These are phyloP conservation scores for Platypus cylindrus DNA, from an alignment of 2,888 invertebrate genomes.

Conservation along the genomic window DNA sequence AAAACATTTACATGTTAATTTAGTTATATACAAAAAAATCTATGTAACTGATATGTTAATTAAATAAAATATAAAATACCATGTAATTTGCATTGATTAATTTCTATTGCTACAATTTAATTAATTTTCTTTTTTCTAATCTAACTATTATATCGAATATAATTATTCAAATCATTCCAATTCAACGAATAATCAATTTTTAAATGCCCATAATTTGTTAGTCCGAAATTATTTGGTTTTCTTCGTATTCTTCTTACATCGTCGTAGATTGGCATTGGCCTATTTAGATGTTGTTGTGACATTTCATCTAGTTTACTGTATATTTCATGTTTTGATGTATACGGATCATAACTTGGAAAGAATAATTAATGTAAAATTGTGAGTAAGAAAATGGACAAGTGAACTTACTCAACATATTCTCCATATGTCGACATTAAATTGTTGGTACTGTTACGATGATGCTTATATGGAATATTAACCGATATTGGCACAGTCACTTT, in stretches of 20 bases:
- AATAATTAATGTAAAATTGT: too few species aligned
- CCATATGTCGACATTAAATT: slow-evolving; percentile 26
- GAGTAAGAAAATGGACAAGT: not conserved
- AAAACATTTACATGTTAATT: too few species aligned
- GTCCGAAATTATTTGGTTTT: slow-evolving; percentile 51
- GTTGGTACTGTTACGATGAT: slow-evolving; percentile 21
- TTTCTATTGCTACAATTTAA: not conserved
- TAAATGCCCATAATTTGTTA: slow-evolving; percentile 65
- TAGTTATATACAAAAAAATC: too few species aligned
- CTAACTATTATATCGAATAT: slow-evolving; percentile 37
- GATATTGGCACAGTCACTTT: slow-evolving; percentile 18
- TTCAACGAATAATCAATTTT: slow-evolving; percentile 74
- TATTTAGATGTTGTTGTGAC: slow-evolving; percentile 16
- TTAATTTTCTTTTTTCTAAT: not conserved
- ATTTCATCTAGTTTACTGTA: slow-evolving; percentile 25
- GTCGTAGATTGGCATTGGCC: slow-evolving; percentile 30
- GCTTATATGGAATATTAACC: slow-evolving; percentile 8
- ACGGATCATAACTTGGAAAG: slow-evolving; percentile 21
- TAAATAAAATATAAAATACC: too few species aligned
- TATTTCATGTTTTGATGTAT: slow-evolving; percentile 20
- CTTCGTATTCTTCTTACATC: slow-evolving; percentile 34
- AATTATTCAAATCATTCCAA: slow-evolving; percentile 68
- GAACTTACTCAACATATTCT: slow-evolving; percentile 17
- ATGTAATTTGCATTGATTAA: too few species aligned
- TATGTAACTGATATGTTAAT: too few species aligned